Evolutionary conservation across 2,888 invertebrate genomes (phyloP), one percentile per base, ranked within the genome.

Genomic region (Meliscaeva auricollis): DNA sequence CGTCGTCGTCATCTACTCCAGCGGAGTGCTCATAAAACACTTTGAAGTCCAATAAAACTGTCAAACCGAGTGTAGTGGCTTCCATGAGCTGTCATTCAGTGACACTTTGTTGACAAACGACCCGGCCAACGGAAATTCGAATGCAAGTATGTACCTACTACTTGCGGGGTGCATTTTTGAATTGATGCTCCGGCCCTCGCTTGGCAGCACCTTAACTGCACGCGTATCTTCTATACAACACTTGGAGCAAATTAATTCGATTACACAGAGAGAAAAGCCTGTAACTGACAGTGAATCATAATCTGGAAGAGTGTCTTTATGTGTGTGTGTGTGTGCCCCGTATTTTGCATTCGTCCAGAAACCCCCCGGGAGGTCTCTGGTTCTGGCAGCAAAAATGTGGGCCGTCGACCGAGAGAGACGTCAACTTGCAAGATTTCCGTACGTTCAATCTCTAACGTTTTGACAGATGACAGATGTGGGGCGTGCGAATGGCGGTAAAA

Each of bases 21-120:
- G 70, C 56, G 64, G 87, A 81, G 82, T 68, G 89, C 90, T 90
- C 91, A 91, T 91, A 91, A 91, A 91, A 91, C 91, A 91, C 90
- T 91, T 91, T 91, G 91, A 91, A 89, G 89, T 88, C 90, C 90
- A 91, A 91, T 91, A 91, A 91, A 91, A 91, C 90, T 91, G 91
- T 91, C 91, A 89, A 87, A 78, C 68, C 76, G 72, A 76, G 81
- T 81, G 85, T 81, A 68, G 64, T 73, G 81, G 81, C 81, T 81
- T 85, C 85, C 85, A 85, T 73, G 85, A 73, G 76, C 81, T 85
- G 85, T 81, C 81, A 85, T 30, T 68, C 69, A 44, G 20, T 81
- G 85, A 85, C 81, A 81, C 62, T 52, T 70, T 50, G 72, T 52
- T 75, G 75, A 84, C 84, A 79, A 84, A 84, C 84, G 74, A 52